Conservation (phyloP, 2,113 vertebrate species). For the Monopterus albus region DNA sequence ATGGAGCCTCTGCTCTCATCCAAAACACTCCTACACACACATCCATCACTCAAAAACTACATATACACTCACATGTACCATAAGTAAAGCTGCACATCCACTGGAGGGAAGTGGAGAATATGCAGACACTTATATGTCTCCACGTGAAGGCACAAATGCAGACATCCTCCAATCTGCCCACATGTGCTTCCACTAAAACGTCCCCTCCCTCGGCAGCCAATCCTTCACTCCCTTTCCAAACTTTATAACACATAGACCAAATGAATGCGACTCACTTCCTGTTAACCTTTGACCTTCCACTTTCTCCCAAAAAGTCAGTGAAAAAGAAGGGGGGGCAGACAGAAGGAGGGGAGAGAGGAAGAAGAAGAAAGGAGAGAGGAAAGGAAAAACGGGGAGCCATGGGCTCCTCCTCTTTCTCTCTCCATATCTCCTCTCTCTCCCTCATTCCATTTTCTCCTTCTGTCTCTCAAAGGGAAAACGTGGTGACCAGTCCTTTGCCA, state of each 20-base stretch:
- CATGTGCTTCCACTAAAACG: conserved; percentile 59
- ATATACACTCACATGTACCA: conserved; percentile 55
- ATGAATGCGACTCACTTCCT: conserved; percentile 87
- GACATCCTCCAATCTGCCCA: conserved; percentile 52
- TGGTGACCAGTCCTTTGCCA: conserved; percentile 91
- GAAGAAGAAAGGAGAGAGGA: conserved; percentile 54
- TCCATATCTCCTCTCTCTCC: conserved; percentile 79
- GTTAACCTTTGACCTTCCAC: conserved; percentile 89
- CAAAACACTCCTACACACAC: conserved; percentile 69
- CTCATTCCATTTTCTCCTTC: conserved; percentile 76
- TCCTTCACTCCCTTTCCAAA: conserved; percentile 58
- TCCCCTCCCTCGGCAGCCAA: conserved; percentile 47
- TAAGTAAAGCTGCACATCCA: conserved; percentile 17
- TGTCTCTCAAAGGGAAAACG: conserved; percentile 76
- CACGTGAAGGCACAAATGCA: conserved; percentile 12
- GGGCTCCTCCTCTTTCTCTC: conserved; percentile 84
- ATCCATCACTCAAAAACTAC: conserved; percentile 67
- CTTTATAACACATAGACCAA: conserved; percentile 69
- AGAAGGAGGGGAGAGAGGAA: conserved; percentile 62
- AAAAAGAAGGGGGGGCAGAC: conserved; percentile 49
- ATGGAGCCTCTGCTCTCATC: conserved; percentile 81
- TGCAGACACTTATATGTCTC: conserved; percentile 10
- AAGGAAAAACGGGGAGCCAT: conserved; percentile 63
- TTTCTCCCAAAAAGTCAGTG: conserved; percentile 80
- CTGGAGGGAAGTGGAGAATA: conserved; percentile 5